Percentiles rank a stretch among this genome's conserved stretches.
Evolutionary conservation across 2,797 vertebrate genomes (phyloP).

Genomic region (Heteromormyrus szaboi): DNA sequence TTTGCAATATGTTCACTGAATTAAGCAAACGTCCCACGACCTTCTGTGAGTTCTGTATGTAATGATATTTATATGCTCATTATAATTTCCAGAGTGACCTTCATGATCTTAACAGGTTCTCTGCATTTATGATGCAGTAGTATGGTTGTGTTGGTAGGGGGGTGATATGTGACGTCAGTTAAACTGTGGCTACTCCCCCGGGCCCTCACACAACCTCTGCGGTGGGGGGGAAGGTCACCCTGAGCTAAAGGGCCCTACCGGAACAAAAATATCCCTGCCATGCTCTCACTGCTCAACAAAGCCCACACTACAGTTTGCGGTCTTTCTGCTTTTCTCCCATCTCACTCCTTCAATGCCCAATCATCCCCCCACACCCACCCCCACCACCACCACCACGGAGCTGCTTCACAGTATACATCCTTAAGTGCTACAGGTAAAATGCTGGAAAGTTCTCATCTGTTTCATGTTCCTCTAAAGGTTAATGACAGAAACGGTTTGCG

Average conservation of each 20-base stretch:
- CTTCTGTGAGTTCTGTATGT: not conserved
- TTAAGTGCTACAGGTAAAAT: slow-evolving; percentile 28
- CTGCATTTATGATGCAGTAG: not conserved
- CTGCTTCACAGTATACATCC: slow-evolving; percentile 24
- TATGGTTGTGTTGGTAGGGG: not conserved
- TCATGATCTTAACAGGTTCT: not conserved
- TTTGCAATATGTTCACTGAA: not conserved
- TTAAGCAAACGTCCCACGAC: not conserved
- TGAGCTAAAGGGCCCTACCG: not conserved
- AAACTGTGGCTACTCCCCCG: not conserved
- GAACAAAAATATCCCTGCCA: not conserved
- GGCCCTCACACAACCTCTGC: not conserved
- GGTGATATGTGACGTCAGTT: not conserved
- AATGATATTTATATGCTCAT: not conserved
- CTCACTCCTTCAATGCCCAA: not conserved
- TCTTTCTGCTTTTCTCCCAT: not conserved
- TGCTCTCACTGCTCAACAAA: not conserved
- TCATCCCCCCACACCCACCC: not conserved
- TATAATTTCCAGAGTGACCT: not conserved
- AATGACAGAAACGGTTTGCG: slow-evolving; percentile 11
- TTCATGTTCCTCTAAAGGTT: slow-evolving; percentile 11
- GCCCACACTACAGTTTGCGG: not conserved
- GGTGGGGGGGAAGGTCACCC: not conserved
- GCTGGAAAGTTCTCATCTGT: slow-evolving; percentile 23
- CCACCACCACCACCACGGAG: not conserved